Percentiles rank a stretch among this genome's conserved stretches.
Evolutionary conservation across 2,113 vertebrate genomes (phyloP).

Genomic region (Oxyruncus cristatus): DNA sequence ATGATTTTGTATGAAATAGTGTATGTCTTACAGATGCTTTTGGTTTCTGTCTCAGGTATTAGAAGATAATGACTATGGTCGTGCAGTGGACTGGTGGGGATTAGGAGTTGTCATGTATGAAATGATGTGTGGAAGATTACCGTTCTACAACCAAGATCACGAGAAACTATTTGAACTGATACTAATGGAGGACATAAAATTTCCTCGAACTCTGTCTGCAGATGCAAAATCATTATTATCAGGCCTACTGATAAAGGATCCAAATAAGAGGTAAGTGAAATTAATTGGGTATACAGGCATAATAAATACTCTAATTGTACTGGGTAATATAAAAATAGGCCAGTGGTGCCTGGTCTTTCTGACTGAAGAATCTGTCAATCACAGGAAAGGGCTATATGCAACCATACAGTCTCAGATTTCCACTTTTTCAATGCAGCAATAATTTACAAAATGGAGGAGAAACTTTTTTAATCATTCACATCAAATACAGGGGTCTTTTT

Average conservation of each 20-base stretch:
- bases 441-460: neutral
- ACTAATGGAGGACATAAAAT: conserved; percentile 98
- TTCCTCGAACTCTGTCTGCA: conserved; percentile 91
- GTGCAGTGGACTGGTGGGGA: conserved; percentile 98
- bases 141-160: conserved; percentile 98
- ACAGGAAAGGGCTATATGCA: neutral
- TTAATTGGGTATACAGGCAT: neutral
- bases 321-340: neutral
- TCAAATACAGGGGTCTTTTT: neutral
- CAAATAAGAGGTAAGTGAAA: conserved; percentile 88
- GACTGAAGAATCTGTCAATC: neutral
- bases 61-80: conserved; percentile 96
- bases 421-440: neutral
- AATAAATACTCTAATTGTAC: neutral
- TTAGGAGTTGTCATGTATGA: conserved; percentile 96
- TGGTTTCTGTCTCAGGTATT: conserved; percentile 80
- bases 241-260: conserved; percentile 96
- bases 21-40: neutral
- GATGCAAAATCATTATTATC: conserved; percentile 97
- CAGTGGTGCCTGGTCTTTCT: neutral
- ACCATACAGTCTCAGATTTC: neutral
- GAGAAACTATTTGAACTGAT: conserved; percentile 98
- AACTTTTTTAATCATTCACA: neutral
- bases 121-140: conserved; percentile 97
- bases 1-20: neutral